Base-by-base conservation (phyloP, 2,888 invertebrate species). In the Saturnia japonica region DNA sequence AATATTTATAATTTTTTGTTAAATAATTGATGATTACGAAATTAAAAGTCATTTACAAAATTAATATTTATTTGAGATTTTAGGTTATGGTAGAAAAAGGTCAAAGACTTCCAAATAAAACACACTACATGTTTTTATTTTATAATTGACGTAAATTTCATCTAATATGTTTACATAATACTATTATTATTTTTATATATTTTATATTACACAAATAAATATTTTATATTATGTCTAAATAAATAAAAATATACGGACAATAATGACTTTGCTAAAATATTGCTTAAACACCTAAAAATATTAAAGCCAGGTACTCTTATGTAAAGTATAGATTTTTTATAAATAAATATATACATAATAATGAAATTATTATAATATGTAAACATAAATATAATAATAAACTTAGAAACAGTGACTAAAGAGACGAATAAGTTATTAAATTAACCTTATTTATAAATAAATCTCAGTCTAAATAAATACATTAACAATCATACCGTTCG, bases 241-340 rank as follows among this genome's bases (percentile, higher is more conserved):
- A 67, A 51, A 70, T 60, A 69, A 40, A 72, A 54, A 75, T 71
- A 74, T 68, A 72, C 71, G 72, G 69, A 76, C 72, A 70, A 68
- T 72, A 72, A 75, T 73, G 73, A 75, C 75, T 74, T 77, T 76
- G 73, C 76, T 76, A 76, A 75, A 70, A 67, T 75, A 78, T 76
- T 83, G 80, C 83, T 85, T 84, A 85, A 72, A 85, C 74, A 86
- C 88, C 88, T 90, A 91, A 85, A 80, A 82, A 86, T 88, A 91
- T 91, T 91, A 91, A 91, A 91, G 91, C 91, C 90, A 89, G 85
- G 88, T 86, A 88, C 85, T 83, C 81, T 74, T 78, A 76, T 28
- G 28, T 76, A 74, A 77, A 74, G 78, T 78, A 78, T 60, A 69
- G 75, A 77, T 79, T 77, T 84, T 77, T 57, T 12, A 25, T 57